These are phyloP conservation scores for Hemichromis elongatus DNA, from an alignment of 2,113 vertebrate genomes.

Conservation along the genomic window DNA sequence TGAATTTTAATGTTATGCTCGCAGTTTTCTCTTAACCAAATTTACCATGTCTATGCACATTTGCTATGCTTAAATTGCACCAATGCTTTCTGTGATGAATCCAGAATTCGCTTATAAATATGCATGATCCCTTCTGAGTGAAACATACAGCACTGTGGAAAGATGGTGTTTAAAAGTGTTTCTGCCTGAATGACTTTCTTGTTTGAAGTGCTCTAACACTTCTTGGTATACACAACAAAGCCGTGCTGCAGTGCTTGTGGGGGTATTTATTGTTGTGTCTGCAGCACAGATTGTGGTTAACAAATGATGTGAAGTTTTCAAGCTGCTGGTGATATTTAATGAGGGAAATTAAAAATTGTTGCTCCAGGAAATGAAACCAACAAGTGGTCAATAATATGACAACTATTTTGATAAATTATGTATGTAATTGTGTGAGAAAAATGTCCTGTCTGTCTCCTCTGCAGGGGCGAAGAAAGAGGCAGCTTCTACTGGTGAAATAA, in stretches of 20 bases:
- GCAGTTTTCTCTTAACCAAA: neutral
- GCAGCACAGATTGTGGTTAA: neutral
- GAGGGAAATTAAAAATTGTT: neutral
- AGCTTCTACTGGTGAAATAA: neutral
- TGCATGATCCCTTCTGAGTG: neutral
- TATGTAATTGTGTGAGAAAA: neutral
- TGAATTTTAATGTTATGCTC: neutral
- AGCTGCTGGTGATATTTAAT: neutral
- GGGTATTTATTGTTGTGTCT: neutral
- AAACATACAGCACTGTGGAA: neutral
- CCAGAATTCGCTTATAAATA: conserved; percentile 29
- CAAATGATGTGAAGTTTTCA: neutral
- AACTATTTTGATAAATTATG: neutral
- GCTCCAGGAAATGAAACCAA: neutral
- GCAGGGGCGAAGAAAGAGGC: neutral
- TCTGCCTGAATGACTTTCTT: neutral
- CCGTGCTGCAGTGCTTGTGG: neutral
- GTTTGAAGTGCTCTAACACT: neutral
- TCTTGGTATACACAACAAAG: neutral
- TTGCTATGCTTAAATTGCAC: neutral
- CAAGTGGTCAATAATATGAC: neutral
- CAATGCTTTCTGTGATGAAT: neutral
- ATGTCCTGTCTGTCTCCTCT: neutral
- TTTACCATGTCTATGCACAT: neutral
- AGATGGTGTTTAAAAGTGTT: neutral